These are phyloP conservation scores for Drosophila repleta DNA, from an alignment of 1,140 invertebrate species.

Conservation along the genomic window DNA sequence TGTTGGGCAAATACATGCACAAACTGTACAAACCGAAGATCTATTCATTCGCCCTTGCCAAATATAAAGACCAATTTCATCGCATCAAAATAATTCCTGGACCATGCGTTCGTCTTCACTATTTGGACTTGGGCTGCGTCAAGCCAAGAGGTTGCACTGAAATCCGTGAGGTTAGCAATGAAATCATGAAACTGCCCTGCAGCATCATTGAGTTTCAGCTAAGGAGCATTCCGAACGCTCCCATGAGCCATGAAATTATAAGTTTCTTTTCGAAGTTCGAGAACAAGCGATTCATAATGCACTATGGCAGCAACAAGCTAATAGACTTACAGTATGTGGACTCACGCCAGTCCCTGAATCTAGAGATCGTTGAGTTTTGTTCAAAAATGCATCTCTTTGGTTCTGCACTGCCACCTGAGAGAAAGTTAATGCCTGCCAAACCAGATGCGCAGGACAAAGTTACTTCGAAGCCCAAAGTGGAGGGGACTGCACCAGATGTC, in stretches of 20 bases:
- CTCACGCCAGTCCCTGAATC: conserved; percentile 40
- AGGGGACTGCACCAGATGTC: not conserved
- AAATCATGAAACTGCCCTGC: conserved; percentile 49
- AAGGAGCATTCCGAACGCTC: conserved; percentile 35
- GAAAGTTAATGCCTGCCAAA: not conserved
- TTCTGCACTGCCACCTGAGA: not conserved
- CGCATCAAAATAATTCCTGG: conserved; percentile 41
- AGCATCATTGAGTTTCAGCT: conserved; percentile 46
- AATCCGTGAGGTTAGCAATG: conserved; percentile 48
- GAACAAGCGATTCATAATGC: conserved; percentile 23
- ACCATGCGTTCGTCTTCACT: conserved; percentile 23
- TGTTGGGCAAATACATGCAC: conserved; percentile 31
- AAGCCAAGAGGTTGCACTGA: not conserved
- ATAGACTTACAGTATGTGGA: conserved; percentile 42
- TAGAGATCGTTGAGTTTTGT: conserved; percentile 20
- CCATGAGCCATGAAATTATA: conserved; percentile 5
- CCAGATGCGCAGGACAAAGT: not conserved
- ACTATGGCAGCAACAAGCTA: not conserved
- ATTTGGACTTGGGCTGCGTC: conserved; percentile 56
- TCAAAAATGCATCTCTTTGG: conserved; percentile 11
- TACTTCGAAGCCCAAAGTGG: not conserved
- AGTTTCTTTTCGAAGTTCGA: conserved; percentile 35
- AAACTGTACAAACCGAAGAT: conserved; percentile 1
- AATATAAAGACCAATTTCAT: conserved; percentile 25
- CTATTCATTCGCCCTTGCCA: conserved; percentile 32